Evolutionary conservation across 2,888 invertebrate genomes (phyloP).

Genomic region (Dexiosoma caninum): DNA sequence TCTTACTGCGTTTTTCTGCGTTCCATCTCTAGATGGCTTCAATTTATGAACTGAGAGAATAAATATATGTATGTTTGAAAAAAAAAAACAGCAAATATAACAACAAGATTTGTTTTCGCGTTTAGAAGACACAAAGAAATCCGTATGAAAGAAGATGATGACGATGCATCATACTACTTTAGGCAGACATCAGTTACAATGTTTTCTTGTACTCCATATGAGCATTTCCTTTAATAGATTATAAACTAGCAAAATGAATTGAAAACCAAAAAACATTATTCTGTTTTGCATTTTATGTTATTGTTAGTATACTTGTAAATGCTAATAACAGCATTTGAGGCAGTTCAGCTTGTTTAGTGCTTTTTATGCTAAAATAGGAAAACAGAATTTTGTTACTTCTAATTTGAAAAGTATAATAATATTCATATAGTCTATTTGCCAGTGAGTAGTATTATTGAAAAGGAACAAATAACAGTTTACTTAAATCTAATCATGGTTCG

Average conservation of each 20-base stretch:
- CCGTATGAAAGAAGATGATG: slow-evolving; percentile 22
- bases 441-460: slow-evolving; percentile 9
- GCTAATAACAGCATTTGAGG: slow-evolving; percentile 57
- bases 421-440: not conserved
- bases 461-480: too few species aligned
- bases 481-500: too few species aligned
- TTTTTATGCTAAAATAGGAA: slow-evolving; percentile 30
- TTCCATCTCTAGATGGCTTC: slow-evolving; percentile 34
- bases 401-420: slow-evolving; percentile 28
- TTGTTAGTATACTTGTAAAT: slow-evolving; percentile 51
- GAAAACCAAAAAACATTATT: slow-evolving; percentile 36
- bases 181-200: slow-evolving; percentile 51
- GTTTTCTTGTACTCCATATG: slow-evolving; percentile 16
- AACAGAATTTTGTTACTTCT: slow-evolving; percentile 17
- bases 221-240: slow-evolving; percentile 50
- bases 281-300: slow-evolving; percentile 41
- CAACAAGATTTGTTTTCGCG: slow-evolving; percentile 32
- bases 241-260: slow-evolving; percentile 11
- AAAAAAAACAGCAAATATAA: slow-evolving; percentile 3
- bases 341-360: slow-evolving; percentile 46
- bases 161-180: slow-evolving; percentile 49
- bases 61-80: slow-evolving; percentile 5
- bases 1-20: not conserved
- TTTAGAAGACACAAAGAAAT: slow-evolving; percentile 19
- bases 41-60: slow-evolving; percentile 19